Evolutionary conservation across 37 sponge, comb jelly and placozoan species (phyloP).

Genomic region (Eunapius fragilis): DNA sequence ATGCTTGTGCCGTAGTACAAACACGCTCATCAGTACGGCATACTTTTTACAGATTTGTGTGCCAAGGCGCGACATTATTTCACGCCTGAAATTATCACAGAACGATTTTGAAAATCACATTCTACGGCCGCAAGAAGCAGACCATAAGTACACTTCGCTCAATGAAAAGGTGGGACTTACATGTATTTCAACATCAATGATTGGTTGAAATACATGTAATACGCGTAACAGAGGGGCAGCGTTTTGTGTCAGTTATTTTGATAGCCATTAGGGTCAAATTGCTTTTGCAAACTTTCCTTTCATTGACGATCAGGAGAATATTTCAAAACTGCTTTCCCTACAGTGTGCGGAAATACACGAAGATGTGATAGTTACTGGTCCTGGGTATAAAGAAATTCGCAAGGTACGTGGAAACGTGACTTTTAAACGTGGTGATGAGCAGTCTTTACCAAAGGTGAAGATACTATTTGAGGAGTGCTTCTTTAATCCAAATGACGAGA

Average conservation of each 20-base stretch:
- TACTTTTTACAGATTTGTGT: conserved; percentile 66
- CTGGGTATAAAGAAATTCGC: conserved; percentile 72
- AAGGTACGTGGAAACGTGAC: conserved; percentile 29
- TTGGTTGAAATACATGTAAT: too few species aligned
- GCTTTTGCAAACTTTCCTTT: too few species aligned
- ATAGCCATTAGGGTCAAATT: too few species aligned
- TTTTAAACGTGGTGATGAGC: not conserved
- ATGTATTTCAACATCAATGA: too few species aligned
- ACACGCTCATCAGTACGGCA: not conserved
- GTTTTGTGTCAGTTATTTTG: too few species aligned
- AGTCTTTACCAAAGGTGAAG: conserved; percentile 43
- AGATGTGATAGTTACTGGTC: conserved; percentile 39
- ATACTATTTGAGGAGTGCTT: conserved; percentile 96
- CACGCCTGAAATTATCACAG: conserved; percentile 42
- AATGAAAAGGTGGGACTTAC: conserved; percentile 47
- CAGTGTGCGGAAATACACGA: conserved; percentile 60
- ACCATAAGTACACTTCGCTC: conserved; percentile 10
- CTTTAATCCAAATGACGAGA: conserved; percentile 85
- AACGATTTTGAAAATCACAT: conserved; percentile 87
- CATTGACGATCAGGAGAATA: too few species aligned
- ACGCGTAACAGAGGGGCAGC: too few species aligned
- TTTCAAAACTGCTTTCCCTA: not conserved
- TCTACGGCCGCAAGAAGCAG: conserved; percentile 3
- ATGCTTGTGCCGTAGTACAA: not conserved
- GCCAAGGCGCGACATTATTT: conserved; percentile 66